Evolutionary conservation across 2,888 invertebrate species (phyloP), one percentile per base, ranked within the genome.

Genomic region (Macrostomum cliftonense): DNA sequence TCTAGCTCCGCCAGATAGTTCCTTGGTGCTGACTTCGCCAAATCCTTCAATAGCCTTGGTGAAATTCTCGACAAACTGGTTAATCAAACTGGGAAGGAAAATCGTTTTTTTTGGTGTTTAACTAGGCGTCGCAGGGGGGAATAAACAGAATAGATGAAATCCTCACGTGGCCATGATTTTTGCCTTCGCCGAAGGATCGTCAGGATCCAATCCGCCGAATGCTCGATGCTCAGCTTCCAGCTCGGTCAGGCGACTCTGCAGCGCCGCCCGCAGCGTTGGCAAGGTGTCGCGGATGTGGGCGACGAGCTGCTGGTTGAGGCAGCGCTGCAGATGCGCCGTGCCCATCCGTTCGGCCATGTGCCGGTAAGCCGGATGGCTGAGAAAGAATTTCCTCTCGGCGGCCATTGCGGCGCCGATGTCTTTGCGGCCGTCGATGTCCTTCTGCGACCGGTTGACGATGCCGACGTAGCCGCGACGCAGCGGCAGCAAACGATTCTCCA

Each of bases 131-230:
- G n/a, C n/a, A n/a, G n/a, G n/a, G n/a, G n/a, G 28, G 28, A 9
- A 28, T 28, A 28, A 7, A 9, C 5, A 9, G 9, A 28, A 28
- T 4, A 28, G 28, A 9, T 28, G 28, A 28, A 28, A 28, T 28
- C 9, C 87, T 79, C 74, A 93, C 93, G 93, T 93, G 69, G 97
- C 75, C 88, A 97, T 93, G 58, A 95, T 95, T 75, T 97, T 97
- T 38, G 97, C 97, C 74, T 97, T 97, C 65, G 95, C 82, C 52
- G 89, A 82, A 14, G 95, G 95, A 76, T 99, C 97, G 69, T 97
- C 93, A 0, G 95, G 93, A 64, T 88, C 77, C 71, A 93, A 95
- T 74, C 95, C 85, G 75, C 95, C 95, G 74, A 52, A 54, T 44
- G 51, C 48, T 37, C 47, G 47, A 45, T 53, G 46, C 39, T 54